phyloP scores from a whole-genome alignment of 2,113 vertebrate species.

The Camarhynchus parvulus region DNA sequence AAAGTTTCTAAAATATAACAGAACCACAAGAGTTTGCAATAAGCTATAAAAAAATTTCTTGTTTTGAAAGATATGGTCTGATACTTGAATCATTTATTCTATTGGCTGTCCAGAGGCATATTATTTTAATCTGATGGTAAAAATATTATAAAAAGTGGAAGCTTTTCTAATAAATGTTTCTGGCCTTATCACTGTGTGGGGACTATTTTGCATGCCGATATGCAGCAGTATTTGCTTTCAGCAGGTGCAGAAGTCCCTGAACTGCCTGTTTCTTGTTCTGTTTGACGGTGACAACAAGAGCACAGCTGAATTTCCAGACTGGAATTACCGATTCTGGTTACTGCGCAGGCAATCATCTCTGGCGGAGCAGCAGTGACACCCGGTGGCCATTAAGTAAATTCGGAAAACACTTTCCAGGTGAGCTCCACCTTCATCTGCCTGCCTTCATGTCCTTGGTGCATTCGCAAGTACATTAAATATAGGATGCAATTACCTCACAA shows the following conservation, averaged over 20 bases:
- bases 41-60: not conserved
- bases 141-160: not conserved
- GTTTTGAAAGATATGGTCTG: not conserved
- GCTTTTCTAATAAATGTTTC: not conserved
- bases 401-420: too few relatives aligned
- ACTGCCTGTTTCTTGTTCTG: accelerated
- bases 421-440: not conserved
- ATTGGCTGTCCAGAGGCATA: not conserved
- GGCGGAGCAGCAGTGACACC: conserved; percentile 13
- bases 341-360: not conserved
- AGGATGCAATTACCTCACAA: not conserved
- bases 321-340: accelerated
- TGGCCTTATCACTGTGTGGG: too few relatives aligned
- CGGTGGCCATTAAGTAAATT: not conserved
- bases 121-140: not conserved
- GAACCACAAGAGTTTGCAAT: not conserved
- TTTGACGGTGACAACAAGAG: not conserved
- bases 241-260: not conserved
- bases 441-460: accelerated
- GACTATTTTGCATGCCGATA: not conserved
- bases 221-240: not conserved
- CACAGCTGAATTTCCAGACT: not conserved
- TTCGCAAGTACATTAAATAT: not conserved
- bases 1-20: not conserved
- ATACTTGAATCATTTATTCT: not conserved